Percentiles rank a stretch among this genome's conserved stretches.
Evolutionary conservation across 2,797 vertebrate genomes (phyloP).

Genomic region (Phalanger gymnotis): DNA sequence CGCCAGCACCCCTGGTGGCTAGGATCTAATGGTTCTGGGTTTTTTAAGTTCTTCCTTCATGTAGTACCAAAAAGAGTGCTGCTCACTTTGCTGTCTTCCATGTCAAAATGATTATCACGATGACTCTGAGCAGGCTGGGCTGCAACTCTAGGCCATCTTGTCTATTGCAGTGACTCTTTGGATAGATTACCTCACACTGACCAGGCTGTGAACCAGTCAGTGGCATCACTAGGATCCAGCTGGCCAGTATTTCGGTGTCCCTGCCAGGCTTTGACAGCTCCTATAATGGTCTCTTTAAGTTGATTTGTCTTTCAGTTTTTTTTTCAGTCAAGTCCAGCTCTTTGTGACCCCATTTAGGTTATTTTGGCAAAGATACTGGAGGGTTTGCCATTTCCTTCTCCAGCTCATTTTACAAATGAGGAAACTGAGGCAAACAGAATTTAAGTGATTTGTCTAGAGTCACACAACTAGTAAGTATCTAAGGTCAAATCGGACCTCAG

Average conservation of each 20-base stretch:
- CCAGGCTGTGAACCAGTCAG: neutral
- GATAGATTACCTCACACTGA: neutral
- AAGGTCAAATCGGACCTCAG: neutral
- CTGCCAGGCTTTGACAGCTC: neutral
- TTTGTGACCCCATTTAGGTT: neutral
- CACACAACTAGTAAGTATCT: neutral
- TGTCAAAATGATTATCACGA: neutral
- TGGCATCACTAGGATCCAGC: neutral
- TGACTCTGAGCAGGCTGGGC: neutral
- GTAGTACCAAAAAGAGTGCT: neutral
- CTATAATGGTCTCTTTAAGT: neutral
- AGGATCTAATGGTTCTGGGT: neutral
- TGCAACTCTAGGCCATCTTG: neutral
- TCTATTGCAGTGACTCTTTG: neutral
- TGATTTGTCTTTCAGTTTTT: too few relatives aligned
- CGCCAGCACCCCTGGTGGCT: neutral
- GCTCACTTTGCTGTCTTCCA: neutral
- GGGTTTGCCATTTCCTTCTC: neutral
- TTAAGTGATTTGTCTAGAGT: neutral
- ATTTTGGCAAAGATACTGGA: neutral
- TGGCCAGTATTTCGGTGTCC: neutral
- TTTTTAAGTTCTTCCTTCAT: neutral
- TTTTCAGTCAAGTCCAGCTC: neutral
- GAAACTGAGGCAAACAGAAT: neutral
- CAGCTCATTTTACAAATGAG: neutral